A percentile compares a stretch with the other conserved stretches of the same genome.
Evolutionary conservation across 2,797 vertebrate genomes (phyloP).

Genomic region (Gymnothorax javanicus): DNA sequence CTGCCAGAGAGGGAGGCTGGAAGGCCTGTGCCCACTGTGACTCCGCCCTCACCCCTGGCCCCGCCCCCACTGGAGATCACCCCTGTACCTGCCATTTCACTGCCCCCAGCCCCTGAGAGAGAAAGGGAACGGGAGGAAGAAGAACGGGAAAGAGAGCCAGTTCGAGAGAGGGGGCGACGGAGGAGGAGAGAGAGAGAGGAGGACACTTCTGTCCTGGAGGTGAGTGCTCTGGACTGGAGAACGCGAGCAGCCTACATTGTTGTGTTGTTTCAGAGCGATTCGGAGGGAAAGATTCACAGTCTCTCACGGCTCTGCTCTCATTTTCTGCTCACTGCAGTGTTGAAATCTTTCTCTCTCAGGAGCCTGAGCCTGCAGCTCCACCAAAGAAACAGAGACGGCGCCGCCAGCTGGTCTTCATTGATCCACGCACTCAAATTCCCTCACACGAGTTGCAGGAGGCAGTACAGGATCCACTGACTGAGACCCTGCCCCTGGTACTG

Average conservation of each 20-base stretch:
- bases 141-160: background rate
- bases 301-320: background rate
- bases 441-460: constrained; percentile 53
- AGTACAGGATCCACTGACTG: constrained; percentile 46
- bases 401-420: constrained; percentile 71
- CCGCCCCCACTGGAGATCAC: constrained; percentile 49
- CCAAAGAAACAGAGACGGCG: constrained; percentile 45
- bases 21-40: constrained; percentile 35
- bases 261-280: background rate
- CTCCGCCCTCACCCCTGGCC: constrained; percentile 17
- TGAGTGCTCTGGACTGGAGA: background rate
- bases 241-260: background rate
- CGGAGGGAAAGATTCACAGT: background rate
- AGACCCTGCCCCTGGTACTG: constrained; percentile 53
- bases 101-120: constrained; percentile 36
- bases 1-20: constrained; percentile 52
- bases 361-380: background rate
- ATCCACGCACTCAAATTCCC: constrained; percentile 65
- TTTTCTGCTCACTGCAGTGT: background rate
- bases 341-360: background rate
- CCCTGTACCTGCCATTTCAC: constrained; percentile 35
- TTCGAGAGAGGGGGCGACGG: constrained; percentile 30
- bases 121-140: background rate
- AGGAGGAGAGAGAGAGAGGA: background rate
- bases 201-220: background rate